Percentiles rank a stretch among this genome's conserved stretches.
phyloP scores from a whole-genome alignment of 1,140 invertebrate genomes.

The Hycleus phaleratus region DNA sequence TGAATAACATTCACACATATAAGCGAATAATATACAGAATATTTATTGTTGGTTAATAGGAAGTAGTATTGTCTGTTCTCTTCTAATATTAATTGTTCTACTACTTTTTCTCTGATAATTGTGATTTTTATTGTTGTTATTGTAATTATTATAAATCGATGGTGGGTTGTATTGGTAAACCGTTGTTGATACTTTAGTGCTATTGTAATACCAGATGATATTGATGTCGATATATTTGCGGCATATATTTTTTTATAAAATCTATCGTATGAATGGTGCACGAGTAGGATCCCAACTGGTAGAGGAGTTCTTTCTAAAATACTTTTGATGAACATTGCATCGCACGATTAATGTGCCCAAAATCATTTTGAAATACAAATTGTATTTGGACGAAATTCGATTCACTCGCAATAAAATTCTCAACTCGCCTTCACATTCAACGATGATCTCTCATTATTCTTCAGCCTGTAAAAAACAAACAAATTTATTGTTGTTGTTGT shows the following conservation, averaged over 20 bases:
- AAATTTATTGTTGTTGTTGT: no score
- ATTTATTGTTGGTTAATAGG: no score
- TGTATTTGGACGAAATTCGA: neutral
- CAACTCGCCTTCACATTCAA: neutral
- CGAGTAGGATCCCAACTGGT: conserved; percentile 18
- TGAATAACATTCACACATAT: no score
- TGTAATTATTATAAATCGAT: neutral
- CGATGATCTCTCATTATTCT: no score
- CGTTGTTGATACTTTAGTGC: neutral
- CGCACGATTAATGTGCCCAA: conserved; percentile 12
- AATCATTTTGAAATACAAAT: conserved; percentile 18
- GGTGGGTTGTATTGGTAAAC: neutral
- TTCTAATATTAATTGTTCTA: neutral
- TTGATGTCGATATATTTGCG: neutral
- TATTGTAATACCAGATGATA: conserved; percentile 1
- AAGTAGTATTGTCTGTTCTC: no score
- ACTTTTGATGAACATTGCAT: conserved; percentile 19
- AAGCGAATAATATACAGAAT: no score
- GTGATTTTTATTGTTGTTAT: neutral
- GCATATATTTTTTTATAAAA: neutral
- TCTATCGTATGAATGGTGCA: conserved; percentile 15
- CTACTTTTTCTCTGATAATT: no score
- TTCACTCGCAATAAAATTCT: neutral
- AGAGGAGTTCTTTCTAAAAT: conserved; percentile 2
- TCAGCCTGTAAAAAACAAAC: neutral